Percentiles rank a stretch among this genome's conserved stretches.
These are phyloP conservation scores for Sceloporus undulatus DNA, from an alignment of 2,113 vertebrate species.

Conservation along the genomic window DNA sequence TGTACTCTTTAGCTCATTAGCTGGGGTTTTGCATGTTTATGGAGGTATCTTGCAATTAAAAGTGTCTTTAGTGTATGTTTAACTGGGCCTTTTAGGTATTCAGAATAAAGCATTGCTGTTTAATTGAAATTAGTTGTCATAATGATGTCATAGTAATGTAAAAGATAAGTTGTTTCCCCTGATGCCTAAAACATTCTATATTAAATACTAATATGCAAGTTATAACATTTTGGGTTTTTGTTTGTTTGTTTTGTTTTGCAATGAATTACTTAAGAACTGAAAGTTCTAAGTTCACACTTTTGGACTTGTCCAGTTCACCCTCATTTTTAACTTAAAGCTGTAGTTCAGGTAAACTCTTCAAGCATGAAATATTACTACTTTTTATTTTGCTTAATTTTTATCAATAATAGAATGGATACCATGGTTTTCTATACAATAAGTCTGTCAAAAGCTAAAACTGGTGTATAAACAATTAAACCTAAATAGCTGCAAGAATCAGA, in stretches of 20 bases:
- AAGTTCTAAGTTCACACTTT: background rate
- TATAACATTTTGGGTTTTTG: background rate
- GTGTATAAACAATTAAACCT: background rate
- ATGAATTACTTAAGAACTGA: background rate
- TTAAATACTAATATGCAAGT: slow-evolving; percentile 14
- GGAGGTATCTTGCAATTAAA: slow-evolving; percentile 83
- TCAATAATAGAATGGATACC: background rate
- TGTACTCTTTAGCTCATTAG: slow-evolving; percentile 83
- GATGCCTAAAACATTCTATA: slow-evolving; percentile 46
- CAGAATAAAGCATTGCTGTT: slow-evolving; percentile 72
- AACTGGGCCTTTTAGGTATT: slow-evolving; percentile 79
- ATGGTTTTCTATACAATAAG: background rate
- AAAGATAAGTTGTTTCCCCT: slow-evolving; percentile 63
- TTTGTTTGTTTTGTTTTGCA: background rate
- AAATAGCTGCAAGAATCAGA: background rate
- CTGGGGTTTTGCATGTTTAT: slow-evolving; percentile 82
- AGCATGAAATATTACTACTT: slow-evolving; percentile 17
- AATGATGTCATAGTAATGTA: slow-evolving; percentile 61
- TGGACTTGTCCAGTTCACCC: background rate
- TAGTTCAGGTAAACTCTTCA: background rate
- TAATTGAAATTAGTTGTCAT: slow-evolving; percentile 77
- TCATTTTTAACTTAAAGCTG: background rate
- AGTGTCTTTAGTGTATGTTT: slow-evolving; percentile 76
- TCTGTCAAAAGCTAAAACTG: background rate
- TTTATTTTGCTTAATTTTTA: background rate